Percentiles rank a stretch among this genome's conserved stretches.
These are phyloP conservation scores for Dasysyrphus albostriatus DNA, from an alignment of 2,888 invertebrate genomes.

Conservation along the genomic window DNA sequence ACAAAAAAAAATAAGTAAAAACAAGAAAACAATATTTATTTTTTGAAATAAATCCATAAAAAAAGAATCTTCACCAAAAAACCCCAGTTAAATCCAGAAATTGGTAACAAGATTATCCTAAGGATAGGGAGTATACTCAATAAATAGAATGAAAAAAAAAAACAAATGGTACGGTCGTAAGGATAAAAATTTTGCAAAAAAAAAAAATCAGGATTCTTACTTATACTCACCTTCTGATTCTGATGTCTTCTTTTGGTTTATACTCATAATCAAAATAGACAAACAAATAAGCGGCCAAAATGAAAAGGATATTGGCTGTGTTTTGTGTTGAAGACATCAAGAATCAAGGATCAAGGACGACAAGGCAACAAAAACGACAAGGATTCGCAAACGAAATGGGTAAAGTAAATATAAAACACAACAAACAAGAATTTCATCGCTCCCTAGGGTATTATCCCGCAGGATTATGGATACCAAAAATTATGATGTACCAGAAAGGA, in stretches of 20 bases:
- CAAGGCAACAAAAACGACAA: slow-evolving; percentile 12
- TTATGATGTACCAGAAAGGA: slow-evolving; percentile 71
- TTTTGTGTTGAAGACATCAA: slow-evolving; percentile 55
- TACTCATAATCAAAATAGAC: slow-evolving; percentile 61
- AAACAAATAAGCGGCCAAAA: slow-evolving; percentile 71
- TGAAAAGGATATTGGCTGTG: slow-evolving; percentile 74
- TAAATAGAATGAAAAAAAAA: not conserved
- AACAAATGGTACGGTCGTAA: slow-evolving; percentile 6
- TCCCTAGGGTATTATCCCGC: slow-evolving; percentile 67
- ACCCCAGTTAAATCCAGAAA: slow-evolving; percentile 53
- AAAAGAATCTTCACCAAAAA: slow-evolving; percentile 16
- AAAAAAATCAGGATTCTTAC: slow-evolving; percentile 18
- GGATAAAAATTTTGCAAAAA: slow-evolving; percentile 52
- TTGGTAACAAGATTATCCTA: slow-evolving; percentile 74
- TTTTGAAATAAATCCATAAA: slow-evolving; percentile 42
- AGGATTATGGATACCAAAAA: slow-evolving; percentile 73
- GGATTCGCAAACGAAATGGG: slow-evolving; percentile 11
- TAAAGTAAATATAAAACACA: slow-evolving; percentile 41
- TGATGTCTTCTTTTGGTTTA: slow-evolving; percentile 11
- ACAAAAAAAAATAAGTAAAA: slow-evolving; percentile 14
- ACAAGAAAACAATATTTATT: slow-evolving; percentile 1
- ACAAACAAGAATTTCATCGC: slow-evolving; percentile 37
- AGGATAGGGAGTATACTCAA: slow-evolving; percentile 27
- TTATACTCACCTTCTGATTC: slow-evolving; percentile 44
- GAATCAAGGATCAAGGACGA: slow-evolving; percentile 34